A percentile compares a stretch with the other conserved stretches of the same genome.
Conservation (phyloP, 2,888 invertebrate genomes). For the Uloborus plumipes region DNA sequence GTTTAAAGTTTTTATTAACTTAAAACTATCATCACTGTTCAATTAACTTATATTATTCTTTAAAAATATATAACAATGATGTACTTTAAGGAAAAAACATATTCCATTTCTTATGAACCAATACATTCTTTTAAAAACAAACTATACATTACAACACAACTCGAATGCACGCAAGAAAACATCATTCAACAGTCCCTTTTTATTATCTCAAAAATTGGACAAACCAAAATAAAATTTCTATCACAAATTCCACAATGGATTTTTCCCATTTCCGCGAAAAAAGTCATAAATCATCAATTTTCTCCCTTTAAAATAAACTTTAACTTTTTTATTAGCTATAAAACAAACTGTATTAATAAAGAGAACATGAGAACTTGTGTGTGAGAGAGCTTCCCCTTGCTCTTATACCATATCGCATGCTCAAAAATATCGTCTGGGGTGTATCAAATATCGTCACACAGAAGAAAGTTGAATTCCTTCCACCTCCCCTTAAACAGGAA, state of each 20-base stretch:
- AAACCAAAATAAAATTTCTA: no score
- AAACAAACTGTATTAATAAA: constrained; percentile 47
- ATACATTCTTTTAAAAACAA: no score
- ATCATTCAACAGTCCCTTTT: no score
- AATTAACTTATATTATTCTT: no score
- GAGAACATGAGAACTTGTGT: constrained; percentile 13
- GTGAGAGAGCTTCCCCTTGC: constrained; percentile 22
- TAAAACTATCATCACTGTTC: no score
- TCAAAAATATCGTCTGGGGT: background rate
- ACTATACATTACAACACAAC: no score
- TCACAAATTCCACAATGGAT: constrained; percentile 7
- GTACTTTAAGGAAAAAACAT: no score
- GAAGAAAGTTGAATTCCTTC: background rate
- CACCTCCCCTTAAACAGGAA: constrained; percentile 42
- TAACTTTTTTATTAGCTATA: constrained; percentile 20
- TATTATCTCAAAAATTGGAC: no score
- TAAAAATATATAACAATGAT: no score
- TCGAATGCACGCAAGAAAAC: no score
- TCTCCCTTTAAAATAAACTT: constrained; percentile 16
- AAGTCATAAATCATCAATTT: constrained; percentile 31
- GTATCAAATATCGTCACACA: constrained; percentile 9
- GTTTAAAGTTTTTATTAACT: no score
- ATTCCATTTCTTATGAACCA: no score
- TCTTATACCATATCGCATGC: background rate
- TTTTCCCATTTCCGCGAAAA: background rate